Base-by-base conservation (phyloP, 2,888 invertebrate genomes). In the Andrena haemorrhoa region DNA sequence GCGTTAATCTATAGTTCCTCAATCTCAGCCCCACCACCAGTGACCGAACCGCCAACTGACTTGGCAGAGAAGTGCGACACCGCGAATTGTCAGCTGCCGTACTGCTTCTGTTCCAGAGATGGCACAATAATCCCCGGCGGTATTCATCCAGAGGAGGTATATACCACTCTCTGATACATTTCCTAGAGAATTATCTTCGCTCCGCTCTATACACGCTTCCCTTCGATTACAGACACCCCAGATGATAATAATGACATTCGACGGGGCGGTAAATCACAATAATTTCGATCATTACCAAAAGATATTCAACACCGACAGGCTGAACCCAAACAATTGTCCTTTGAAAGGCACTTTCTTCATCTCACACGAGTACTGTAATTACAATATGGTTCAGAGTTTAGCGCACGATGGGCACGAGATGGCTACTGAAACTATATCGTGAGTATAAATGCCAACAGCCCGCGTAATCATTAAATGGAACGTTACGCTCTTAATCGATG, bases 311-410 rank as follows among this genome's bases (percentile, higher is more conserved):
- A 96, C 95, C 80, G 96, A 97, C 92, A 95, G 97, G 86, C 95
- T 96, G 91, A 98, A 98, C 94, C 97, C 98, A 63, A 98, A 99
- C 93, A 97, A 97, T 20, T 98, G 98, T 91, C 96, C 96, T 20
- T 96, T 98, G 86, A 96, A 96, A 87, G 98, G 98, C 81, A 99
- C 99, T 4, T 99, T 98, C 95, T 99, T 98, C 95, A 95, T 98
- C 85, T 97, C 98, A 6, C 99, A 99, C 93, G 96, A 96, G 87
- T 97, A 95, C 95, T 98, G 98, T 92, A 98, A 99, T 94, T 99
- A 99, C 94, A 97, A 97, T 89, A 97, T 98, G 96, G 97, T 98
- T 26, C 98, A 99, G 94, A 95, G 97, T 91, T 95, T 98, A 73
- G 98, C 98, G 73, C 97, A 97, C 90, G 97, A 97, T 85, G 98